These are phyloP conservation scores for Chaitophorus viminalis DNA, from an alignment of 2,888 invertebrate genomes.

Conservation along the genomic window DNA sequence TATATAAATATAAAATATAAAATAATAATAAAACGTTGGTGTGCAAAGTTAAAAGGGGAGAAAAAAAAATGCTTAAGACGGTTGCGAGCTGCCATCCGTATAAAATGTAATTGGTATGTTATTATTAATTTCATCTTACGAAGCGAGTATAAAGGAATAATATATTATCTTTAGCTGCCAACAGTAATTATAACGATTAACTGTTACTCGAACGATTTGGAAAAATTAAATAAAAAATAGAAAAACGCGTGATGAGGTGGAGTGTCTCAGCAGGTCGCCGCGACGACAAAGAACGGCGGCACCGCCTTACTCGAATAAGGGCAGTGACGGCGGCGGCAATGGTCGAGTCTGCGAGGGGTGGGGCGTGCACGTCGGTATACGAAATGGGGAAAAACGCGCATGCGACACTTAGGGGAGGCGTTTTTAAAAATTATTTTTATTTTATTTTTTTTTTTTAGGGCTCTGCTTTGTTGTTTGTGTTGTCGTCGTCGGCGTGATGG, in stretches of 20 bases:
- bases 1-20: slow-evolving; percentile 43
- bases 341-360: background rate
- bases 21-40: slow-evolving; percentile 49
- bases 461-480: too few species aligned
- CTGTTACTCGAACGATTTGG: background rate
- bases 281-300: background rate
- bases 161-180: slow-evolving; percentile 24
- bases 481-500: background rate
- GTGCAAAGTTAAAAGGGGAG: slow-evolving; percentile 1
- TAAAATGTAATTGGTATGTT: background rate
- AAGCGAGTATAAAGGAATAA: slow-evolving; percentile 58
- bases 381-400: background rate
- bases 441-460: too few species aligned
- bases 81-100: background rate
- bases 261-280: background rate
- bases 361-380: background rate
- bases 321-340: background rate
- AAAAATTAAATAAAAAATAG: background rate
- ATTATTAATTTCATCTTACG: slow-evolving; percentile 18
- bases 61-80: background rate
- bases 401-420: too few species aligned
- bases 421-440: too few species aligned
- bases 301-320: background rate
- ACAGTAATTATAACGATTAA: slow-evolving; percentile 17
- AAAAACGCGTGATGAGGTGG: slow-evolving; percentile 11